Percentiles rank a stretch among this genome's conserved stretches.
phyloP scores from a whole-genome alignment of 2,888 invertebrate genomes.

The Drosophila cracens region DNA sequence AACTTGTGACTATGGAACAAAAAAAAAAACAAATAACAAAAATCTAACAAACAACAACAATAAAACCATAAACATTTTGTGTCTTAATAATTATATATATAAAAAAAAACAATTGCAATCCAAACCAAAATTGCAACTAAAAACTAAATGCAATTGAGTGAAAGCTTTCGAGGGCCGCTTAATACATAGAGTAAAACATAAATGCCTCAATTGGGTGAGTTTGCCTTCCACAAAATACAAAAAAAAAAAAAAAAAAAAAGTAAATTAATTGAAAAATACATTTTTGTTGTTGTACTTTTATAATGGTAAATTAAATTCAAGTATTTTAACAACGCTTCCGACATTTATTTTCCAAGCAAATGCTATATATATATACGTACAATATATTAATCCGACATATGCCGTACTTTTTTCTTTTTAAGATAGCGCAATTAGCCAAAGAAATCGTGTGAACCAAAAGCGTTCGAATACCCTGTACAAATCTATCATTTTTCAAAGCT shows the following conservation, averaged over 20 bases:
- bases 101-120: conserved; percentile 40
- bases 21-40: conserved; percentile 30
- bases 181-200: conserved; percentile 69
- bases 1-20: conserved; percentile 61
- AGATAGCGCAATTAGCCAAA: conserved; percentile 32
- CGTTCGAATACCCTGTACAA: conserved; percentile 23
- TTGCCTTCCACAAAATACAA: conserved; percentile 53
- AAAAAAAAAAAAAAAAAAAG: conserved; percentile 22
- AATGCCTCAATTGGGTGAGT: conserved; percentile 81
- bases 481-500: conserved; percentile 28
- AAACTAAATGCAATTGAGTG: conserved; percentile 69
- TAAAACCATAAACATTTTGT: conserved; percentile 62
- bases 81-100: conserved; percentile 55
- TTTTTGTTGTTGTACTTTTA: conserved; percentile 58
- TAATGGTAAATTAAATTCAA: conserved; percentile 48
- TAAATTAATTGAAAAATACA: conserved; percentile 25
- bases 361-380: conserved; percentile 7
- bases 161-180: conserved; percentile 79
- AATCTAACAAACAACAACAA: conserved; percentile 36
- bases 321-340: conserved; percentile 50
- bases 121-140: conserved; percentile 40
- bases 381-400: conserved; percentile 25
- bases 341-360: conserved; percentile 44
- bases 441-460: conserved; percentile 13
- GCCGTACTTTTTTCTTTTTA: conserved; percentile 16